Conservation (phyloP, 2,113 vertebrate genomes). For the Etheostoma spectabile region DNA sequence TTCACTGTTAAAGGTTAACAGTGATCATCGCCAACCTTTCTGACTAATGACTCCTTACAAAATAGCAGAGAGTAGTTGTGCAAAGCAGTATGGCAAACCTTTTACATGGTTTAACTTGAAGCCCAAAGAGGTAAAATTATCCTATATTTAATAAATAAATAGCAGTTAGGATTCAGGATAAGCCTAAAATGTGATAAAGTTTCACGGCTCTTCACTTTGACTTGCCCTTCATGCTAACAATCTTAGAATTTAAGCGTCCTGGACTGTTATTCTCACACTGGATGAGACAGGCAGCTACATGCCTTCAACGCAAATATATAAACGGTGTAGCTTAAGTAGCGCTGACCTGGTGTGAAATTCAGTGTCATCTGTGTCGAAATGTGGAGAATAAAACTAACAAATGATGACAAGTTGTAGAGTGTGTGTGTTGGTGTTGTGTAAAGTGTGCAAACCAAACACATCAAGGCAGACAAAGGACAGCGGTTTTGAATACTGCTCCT, state of each 20-base stretch:
- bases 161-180: neutral
- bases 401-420: neutral
- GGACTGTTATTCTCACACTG: neutral
- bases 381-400: neutral
- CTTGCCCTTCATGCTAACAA: neutral
- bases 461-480: neutral
- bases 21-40: too few species aligned
- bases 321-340: neutral
- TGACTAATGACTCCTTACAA: neutral
- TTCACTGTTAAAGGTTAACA: neutral
- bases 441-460: neutral
- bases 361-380: neutral
- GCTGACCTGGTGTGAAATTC: slow-evolving; percentile 10
- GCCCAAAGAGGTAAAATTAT: too few species aligned
- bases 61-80: neutral
- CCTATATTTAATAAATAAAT: too few species aligned
- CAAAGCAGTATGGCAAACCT: too few species aligned
- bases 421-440: neutral
- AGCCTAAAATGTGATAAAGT: too few species aligned
- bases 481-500: neutral
- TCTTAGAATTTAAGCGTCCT: neutral
- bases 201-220: neutral
- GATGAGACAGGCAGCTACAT: neutral
- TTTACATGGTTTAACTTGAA: neutral
- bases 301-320: neutral